Percentiles rank a stretch among this genome's conserved stretches.
Conservation (phyloP, 2,113 vertebrate genomes). For the cat (Felis catus) region F.catus_Fca126_mat1.0 CM031419.1:171924501-171925000, state of each 20-base stretch:
- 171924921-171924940: too few relatives aligned
- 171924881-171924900: neutral
- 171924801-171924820: neutral
- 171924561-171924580: neutral
- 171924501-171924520: neutral
- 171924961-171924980: too few relatives aligned
- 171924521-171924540: neutral
- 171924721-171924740: neutral
- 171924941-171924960: too few relatives aligned
- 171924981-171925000: too few relatives aligned
- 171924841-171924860: neutral
- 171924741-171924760: neutral
- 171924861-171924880: neutral
- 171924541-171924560: neutral
- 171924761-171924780: slow-evolving; percentile 26
- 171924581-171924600: neutral
- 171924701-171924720: neutral
- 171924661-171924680: neutral
- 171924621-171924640: neutral
- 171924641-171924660: neutral
- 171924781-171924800: neutral
- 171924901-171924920: too few relatives aligned
- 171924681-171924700: neutral
- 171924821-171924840: neutral
- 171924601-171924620: neutral